A percentile compares a stretch with the other conserved stretches of the same genome.
phyloP scores from a whole-genome alignment of 2,113 vertebrate genomes.

The Pterocles orientalis region DNA sequence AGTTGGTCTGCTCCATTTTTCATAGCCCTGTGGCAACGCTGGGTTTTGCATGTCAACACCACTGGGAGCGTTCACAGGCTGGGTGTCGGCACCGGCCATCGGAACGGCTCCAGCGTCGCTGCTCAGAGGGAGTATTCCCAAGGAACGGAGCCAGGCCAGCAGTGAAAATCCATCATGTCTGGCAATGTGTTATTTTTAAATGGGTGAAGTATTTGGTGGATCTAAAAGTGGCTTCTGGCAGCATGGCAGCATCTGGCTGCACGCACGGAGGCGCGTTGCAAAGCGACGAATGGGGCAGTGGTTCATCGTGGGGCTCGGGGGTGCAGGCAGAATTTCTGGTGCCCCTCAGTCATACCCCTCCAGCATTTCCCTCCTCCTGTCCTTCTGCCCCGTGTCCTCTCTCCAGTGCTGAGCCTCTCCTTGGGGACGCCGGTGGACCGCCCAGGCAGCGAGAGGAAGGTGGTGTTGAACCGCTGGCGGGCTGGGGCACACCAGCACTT shows the following conservation, averaged over 20 bases:
- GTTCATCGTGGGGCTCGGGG: rapidly evolving
- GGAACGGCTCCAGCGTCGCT: rapidly evolving
- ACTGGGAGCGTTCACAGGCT: background rate
- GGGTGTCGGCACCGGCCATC: background rate
- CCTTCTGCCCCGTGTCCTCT: background rate
- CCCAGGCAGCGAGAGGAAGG: too few relatives aligned
- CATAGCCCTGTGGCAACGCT: background rate
- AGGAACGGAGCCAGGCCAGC: background rate
- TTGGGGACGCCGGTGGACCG: rapidly evolving
- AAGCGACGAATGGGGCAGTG: rapidly evolving
- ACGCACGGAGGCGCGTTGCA: rapidly evolving
- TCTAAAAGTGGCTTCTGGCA: background rate
- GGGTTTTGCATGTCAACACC: background rate
- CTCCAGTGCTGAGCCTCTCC: background rate
- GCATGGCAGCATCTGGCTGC: rapidly evolving
- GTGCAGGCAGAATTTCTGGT: rapidly evolving
- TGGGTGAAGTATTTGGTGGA: too few relatives aligned
- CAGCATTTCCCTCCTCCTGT: background rate
- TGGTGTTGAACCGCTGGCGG: rapidly evolving
- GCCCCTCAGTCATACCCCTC: background rate
- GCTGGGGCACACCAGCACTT: rapidly evolving
- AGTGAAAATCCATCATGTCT: rapidly evolving
- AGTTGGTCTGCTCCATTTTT: background rate
- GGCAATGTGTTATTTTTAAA: rapidly evolving
- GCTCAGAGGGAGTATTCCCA: background rate